Base-by-base conservation (phyloP, 2,888 invertebrate species). In the Drosophila pegasa region DNA sequence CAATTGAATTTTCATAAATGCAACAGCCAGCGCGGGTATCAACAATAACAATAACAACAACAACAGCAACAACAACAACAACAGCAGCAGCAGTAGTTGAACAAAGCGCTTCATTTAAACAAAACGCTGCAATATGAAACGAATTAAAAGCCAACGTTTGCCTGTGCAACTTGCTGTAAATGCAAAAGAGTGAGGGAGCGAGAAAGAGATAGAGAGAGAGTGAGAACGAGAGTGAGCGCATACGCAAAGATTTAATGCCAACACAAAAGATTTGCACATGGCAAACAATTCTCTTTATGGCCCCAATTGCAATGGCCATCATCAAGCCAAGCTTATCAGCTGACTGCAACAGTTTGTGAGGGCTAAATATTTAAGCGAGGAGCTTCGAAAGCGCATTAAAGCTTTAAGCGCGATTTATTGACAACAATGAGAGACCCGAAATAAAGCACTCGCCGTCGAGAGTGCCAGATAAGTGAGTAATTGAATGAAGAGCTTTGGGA, bases 1-100 rank as follows among this genome's bases (percentile, higher is more conserved):
- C 80, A 88, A 88, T 86, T 83, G 86, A 82, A 88, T 83, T 83
- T 83, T 82, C 88, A 88, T 83, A 83, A 83, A 82, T 75, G 82
- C 71, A 71, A 59, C 77, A 71, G 73, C 67, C 64, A 59, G 43
- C 56, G 40, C 59, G 62, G 54, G 57, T 74, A 65, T 71, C 78
- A 75, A 67, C 57, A 78, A 78, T 58, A 81, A 65, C 77, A 76
- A 62, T 50, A 68, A 61, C 55, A 76, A 40, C 25, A 31, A 54
- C 68, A 78, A 62, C 60, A 65, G 45, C 64, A 74, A 12, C 45
- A 40, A 50, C 56, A 74, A 20, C 54, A 61, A 38, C 55, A 70
- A 65, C 61, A 69, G 45, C 50, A 65, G 22, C 45, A 55, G 8
- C 29, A 37, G 18, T 14, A 14, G 48, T 20, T 45, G 50, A 59